Evolutionary conservation across 2,888 invertebrate species (phyloP), one percentile per base, ranked within the genome.

Genomic region (Cheilosia variabilis): DNA sequence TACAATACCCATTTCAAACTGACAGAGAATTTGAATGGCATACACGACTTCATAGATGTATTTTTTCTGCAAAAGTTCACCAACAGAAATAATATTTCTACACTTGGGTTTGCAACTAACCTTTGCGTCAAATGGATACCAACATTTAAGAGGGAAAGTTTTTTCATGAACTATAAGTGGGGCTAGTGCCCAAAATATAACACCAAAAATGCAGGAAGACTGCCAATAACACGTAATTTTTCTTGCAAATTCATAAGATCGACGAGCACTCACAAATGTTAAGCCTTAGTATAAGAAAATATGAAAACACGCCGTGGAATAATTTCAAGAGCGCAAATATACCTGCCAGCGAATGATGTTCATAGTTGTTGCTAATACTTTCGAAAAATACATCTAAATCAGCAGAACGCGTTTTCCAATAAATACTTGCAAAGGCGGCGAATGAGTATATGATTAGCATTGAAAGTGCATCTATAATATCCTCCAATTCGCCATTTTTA

Each of bases 101-200:
- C 4, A 15, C 7, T 6, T 5, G 24, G 9, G 10, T 41, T 2
- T n/a, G 15, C 6, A n/a, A 41, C 88, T 71, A 58, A 89, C 90
- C 87, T 90, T 73, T 4, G 88, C 88, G 87, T 92, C 89, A 55
- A 92, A 91, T 0, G 92, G 92, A 88, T 92, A 92, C 91, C 92
- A 91, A 58, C 90, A 90, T 4, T 87, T 88, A 34, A 92, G 71
- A 0, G 92, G 91, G 45, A 92, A 75, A 4, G 87, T 83, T 2
- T 88, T 83, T 2, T 86, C 87, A 2, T 89, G 87, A 65, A 90
- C 24, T 0, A 91, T 76, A 4, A 92, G 22, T 0, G 91, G 92
- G 2, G 89, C 87, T 2, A 91, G 50, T 1, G 89, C 90, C 89
- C 90, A 91, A 34, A 87, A 88, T n/a, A 88, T 68, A 0, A 89